Evolutionary conservation across 2,797 vertebrate species (phyloP).

Genomic region (Pipistrellus nathusii): DNA sequence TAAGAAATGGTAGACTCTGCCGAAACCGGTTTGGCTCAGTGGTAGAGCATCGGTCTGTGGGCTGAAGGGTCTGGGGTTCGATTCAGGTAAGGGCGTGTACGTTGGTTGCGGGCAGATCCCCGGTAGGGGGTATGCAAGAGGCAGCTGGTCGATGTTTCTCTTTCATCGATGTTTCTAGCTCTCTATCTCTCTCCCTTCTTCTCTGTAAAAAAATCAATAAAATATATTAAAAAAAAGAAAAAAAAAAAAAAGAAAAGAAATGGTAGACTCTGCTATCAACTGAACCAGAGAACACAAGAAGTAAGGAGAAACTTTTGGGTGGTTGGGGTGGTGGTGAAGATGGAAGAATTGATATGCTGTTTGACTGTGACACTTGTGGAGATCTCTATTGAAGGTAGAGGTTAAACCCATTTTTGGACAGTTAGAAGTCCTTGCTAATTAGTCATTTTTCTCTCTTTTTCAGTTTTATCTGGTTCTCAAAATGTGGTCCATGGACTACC

Average conservation of each 20-base stretch:
- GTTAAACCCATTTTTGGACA: slow-evolving; percentile 21
- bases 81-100: too few species aligned
- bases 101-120: too few species aligned
- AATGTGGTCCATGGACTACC: not conserved
- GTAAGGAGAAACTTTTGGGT: not conserved
- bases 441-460: slow-evolving; percentile 28
- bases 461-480: slow-evolving; percentile 56
- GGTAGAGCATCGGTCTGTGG: too few species aligned
- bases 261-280: not conserved
- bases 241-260: not conserved
- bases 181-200: too few species aligned
- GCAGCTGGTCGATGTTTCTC: too few species aligned
- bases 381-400: not conserved
- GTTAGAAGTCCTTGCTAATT: not conserved
- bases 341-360: not conserved
- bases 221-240: too few species aligned
- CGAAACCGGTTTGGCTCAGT: too few species aligned
- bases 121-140: too few species aligned
- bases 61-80: too few species aligned
- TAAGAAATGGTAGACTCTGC: not conserved
- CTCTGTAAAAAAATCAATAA: too few species aligned
- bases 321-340: not conserved
- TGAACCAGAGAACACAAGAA: not conserved
- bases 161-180: too few species aligned
- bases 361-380: not conserved